phyloP scores from a whole-genome alignment of 2,888 invertebrate genomes.

The Chloroclystis v-ata region DNA sequence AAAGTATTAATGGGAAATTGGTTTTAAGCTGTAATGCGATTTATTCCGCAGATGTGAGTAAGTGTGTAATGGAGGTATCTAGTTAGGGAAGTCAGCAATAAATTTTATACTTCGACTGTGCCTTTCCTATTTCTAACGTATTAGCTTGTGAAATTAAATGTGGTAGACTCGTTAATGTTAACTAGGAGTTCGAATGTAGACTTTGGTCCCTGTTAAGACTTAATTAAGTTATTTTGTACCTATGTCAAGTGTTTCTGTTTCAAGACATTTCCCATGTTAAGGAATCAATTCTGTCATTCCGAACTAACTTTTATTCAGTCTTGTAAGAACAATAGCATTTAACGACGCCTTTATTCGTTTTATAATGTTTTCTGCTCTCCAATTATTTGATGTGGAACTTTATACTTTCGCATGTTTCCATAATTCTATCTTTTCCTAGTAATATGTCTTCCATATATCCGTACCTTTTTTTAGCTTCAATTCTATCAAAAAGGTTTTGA shows the following conservation, averaged over 20 bases:
- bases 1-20: slow-evolving; percentile 30
- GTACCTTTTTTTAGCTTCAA: slow-evolving; percentile 33
- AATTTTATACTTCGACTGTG: slow-evolving; percentile 78
- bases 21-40: slow-evolving; percentile 32
- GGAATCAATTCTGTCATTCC: slow-evolving; percentile 52
- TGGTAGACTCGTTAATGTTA: slow-evolving; percentile 66
- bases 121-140: slow-evolving; percentile 77
- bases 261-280: slow-evolving; percentile 40
- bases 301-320: slow-evolving; percentile 42
- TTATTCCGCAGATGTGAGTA: slow-evolving; percentile 38
- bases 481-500: slow-evolving; percentile 36
- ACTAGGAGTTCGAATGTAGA: slow-evolving; percentile 56
- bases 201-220: slow-evolving; percentile 53
- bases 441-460: slow-evolving; percentile 56
- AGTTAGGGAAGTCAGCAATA: slow-evolving; percentile 77
- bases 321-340: slow-evolving; percentile 38
- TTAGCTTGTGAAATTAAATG: slow-evolving; percentile 68
- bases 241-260: slow-evolving; percentile 41
- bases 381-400: slow-evolving; percentile 26
- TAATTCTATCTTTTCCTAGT: slow-evolving; percentile 37
- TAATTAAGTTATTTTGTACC: slow-evolving; percentile 48
- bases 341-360: slow-evolving; percentile 35
- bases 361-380: slow-evolving; percentile 35
- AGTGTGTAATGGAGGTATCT: slow-evolving; percentile 48
- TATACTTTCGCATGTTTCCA: slow-evolving; percentile 13